Conservation (phyloP, 2,888 invertebrate species). For the Taphrorychus bicolor region DNA sequence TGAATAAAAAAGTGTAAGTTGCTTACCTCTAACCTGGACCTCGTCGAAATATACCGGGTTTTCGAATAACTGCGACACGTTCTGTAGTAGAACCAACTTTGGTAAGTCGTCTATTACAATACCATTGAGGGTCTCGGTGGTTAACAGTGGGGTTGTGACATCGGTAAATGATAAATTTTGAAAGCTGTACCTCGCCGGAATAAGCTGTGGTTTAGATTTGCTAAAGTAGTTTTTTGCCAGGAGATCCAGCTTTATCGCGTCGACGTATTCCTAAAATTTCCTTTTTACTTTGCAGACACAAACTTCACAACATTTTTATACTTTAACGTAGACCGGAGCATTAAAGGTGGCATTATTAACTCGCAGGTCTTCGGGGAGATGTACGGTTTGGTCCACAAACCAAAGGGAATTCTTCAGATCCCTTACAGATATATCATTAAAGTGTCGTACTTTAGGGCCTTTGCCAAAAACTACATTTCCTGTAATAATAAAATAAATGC, state of each 20-base stretch:
- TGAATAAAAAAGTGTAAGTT: neutral
- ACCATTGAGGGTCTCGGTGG: slow-evolving; percentile 53
- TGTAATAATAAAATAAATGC: slow-evolving; percentile 24
- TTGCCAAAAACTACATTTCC: slow-evolving; percentile 43
- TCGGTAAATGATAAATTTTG: slow-evolving; percentile 56
- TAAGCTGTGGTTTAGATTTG: slow-evolving; percentile 60
- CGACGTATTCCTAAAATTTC: slow-evolving; percentile 60
- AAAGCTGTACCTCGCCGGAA: slow-evolving; percentile 59
- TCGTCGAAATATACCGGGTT: slow-evolving; percentile 49
- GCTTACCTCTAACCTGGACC: slow-evolving; percentile 46
- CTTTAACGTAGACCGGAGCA: slow-evolving; percentile 51
- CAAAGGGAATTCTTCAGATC: slow-evolving; percentile 52
- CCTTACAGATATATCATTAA: slow-evolving; percentile 36
- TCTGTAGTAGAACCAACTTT: slow-evolving; percentile 57
- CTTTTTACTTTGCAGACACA: slow-evolving; percentile 8
- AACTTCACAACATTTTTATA: too few species aligned
- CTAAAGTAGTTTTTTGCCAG: slow-evolving; percentile 64
- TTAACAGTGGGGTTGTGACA: slow-evolving; percentile 53
- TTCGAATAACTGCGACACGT: slow-evolving; percentile 59
- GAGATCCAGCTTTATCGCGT: slow-evolving; percentile 60
- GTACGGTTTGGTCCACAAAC: slow-evolving; percentile 59
- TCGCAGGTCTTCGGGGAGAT: slow-evolving; percentile 49
- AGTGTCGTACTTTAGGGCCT: slow-evolving; percentile 37
- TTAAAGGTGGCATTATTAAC: slow-evolving; percentile 54
- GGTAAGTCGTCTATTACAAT: slow-evolving; percentile 60